phyloP scores from a whole-genome alignment of 37 sponge, comb jelly and placozoan genomes.

The Dysidea cf. avara region DNA sequence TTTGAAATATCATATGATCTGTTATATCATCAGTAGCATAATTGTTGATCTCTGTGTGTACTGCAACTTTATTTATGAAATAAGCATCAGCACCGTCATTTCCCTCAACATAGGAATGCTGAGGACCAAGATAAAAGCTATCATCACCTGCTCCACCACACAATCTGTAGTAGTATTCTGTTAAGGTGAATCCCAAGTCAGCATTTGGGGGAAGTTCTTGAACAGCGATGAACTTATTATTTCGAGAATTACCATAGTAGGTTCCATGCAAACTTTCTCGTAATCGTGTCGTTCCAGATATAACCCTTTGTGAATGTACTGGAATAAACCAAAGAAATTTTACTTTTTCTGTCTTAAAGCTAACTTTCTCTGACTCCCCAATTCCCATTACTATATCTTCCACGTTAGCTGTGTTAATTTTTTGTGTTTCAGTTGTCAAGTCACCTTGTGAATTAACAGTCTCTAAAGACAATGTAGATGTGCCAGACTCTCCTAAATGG shows the following conservation, averaged over 20 bases:
- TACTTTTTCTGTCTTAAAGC: neutral
- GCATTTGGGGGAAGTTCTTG: conserved; percentile 3
- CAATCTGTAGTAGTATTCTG: neutral
- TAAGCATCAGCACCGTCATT: neutral
- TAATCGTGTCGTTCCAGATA: neutral
- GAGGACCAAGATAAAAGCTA: no score
- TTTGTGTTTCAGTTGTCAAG: neutral
- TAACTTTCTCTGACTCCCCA: conserved; percentile 1
- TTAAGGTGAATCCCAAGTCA: neutral
- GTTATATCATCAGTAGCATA: neutral
- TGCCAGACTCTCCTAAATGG: no score
- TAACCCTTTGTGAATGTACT: neutral
- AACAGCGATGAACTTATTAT: neutral
- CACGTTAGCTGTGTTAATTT: neutral
- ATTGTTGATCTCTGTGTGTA: no score
- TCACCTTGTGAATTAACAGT: neutral
- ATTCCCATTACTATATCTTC: conserved; percentile 18
- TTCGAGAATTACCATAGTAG: no score
- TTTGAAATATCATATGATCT: neutral
- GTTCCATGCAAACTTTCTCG: conserved; percentile 9
- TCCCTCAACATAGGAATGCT: no score
- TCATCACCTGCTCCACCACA: conserved; percentile 3
- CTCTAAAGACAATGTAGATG: neutral
- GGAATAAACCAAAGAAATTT: neutral
- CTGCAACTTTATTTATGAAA: neutral